These are phyloP conservation scores for Tachycineta bicolor DNA, from an alignment of 2,113 vertebrate genomes.

Conservation along the genomic window DNA sequence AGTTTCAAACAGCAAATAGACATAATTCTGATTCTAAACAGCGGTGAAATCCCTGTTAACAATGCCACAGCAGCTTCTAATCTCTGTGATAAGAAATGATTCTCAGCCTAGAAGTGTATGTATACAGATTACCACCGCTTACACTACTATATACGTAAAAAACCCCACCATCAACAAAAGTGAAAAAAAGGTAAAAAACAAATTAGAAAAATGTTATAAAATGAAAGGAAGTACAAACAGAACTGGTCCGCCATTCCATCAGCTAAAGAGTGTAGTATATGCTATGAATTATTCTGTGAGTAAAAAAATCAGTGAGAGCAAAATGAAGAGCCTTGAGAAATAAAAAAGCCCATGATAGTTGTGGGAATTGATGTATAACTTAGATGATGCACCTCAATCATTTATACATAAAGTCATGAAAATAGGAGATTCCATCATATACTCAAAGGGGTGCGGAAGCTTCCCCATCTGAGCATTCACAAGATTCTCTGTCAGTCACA, in stretches of 20 bases:
- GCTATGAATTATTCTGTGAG: neutral
- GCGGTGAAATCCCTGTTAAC: conserved; percentile 27
- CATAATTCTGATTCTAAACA: conserved; percentile 34
- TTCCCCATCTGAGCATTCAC: neutral
- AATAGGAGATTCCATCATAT: neutral
- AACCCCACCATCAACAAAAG: fast-evolving
- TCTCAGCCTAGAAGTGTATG: neutral
- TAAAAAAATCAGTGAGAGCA: neutral
- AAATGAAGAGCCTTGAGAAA: neutral
- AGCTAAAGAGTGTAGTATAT: neutral
- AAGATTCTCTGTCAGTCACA: no score
- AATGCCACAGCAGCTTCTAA: neutral
- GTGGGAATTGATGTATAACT: neutral
- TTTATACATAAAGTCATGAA: neutral
- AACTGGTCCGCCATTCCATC: neutral
- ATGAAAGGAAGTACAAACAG: neutral
- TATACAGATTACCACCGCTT: neutral
- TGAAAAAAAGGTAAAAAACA: neutral
- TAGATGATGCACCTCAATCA: neutral
- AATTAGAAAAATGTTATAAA: neutral
- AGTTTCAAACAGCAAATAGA: conserved; percentile 40
- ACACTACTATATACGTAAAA: neutral
- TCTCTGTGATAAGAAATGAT: conserved; percentile 27
- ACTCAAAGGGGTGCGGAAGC: neutral
- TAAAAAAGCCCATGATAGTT: neutral